Percentiles rank a stretch among this genome's conserved stretches.
phyloP scores from a whole-genome alignment of 2,888 invertebrate species.

The Seira musarum region DNA sequence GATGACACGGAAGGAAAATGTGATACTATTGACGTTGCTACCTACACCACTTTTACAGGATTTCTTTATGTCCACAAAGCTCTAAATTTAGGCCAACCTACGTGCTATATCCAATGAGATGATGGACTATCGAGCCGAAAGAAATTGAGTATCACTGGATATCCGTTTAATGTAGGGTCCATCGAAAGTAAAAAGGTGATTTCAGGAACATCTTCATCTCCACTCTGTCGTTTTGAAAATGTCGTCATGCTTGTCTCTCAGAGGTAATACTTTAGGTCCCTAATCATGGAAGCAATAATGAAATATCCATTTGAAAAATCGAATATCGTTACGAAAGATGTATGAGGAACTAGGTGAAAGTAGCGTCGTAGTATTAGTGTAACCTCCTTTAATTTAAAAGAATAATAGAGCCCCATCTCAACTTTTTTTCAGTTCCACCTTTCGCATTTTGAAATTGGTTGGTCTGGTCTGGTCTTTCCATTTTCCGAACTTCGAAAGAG shows the following conservation, averaged over 20 bases:
- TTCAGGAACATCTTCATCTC: not conserved
- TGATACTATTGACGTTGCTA: not conserved
- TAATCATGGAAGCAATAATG: not conserved
- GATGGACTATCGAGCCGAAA: not conserved
- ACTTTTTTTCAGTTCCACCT: not conserved
- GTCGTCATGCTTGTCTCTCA: not conserved
- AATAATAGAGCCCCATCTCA: not conserved
- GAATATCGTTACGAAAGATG: not conserved
- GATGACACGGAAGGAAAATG: not conserved
- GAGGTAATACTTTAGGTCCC: not conserved
- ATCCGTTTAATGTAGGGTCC: no score
- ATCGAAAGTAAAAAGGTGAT: not conserved
- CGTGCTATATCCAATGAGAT: not conserved
- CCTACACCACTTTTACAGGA: not conserved
- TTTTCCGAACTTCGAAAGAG: not conserved
- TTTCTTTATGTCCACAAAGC: no score
- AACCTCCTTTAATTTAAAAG: not conserved
- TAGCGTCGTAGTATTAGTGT: not conserved
- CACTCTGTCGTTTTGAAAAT: not conserved
- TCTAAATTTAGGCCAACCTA: no score
- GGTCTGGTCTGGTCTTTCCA: not conserved
- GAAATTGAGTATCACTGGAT: no score
- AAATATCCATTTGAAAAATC: not conserved
- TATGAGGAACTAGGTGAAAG: not conserved
- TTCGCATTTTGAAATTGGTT: not conserved